Evolutionary conservation across 2,888 invertebrate species (phyloP).

Genomic region (Nomada ferruginata): DNA sequence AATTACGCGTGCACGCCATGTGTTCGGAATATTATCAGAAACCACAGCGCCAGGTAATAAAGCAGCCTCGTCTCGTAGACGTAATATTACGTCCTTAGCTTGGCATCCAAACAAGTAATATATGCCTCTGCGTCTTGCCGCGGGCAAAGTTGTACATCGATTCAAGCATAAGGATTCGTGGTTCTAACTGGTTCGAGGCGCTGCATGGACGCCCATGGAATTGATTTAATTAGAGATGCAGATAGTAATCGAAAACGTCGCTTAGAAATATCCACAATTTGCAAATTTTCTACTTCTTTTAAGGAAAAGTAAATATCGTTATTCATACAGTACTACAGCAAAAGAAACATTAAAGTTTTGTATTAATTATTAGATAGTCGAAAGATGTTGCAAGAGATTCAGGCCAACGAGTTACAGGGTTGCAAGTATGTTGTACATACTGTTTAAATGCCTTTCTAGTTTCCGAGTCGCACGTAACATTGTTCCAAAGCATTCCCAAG

Average conservation of each 20-base stretch:
- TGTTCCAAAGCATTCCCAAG: background rate
- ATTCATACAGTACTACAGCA: too few species aligned
- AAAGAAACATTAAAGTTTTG: too few species aligned
- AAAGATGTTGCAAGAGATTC: too few species aligned
- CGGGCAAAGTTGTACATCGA: conserved; percentile 40
- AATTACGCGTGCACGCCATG: conserved; percentile 42
- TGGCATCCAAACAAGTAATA: conserved; percentile 33
- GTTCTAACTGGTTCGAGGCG: conserved; percentile 47
- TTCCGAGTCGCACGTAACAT: background rate
- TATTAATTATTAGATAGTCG: too few species aligned
- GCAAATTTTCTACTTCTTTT: background rate
- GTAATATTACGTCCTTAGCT: conserved; percentile 54
- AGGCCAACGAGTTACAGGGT: too few species aligned
- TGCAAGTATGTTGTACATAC: too few species aligned
- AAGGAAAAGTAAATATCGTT: too few species aligned
- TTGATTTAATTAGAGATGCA: conserved; percentile 43
- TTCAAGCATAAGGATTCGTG: conserved; percentile 44
- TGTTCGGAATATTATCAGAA: conserved; percentile 51
- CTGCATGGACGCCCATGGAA: conserved; percentile 28
- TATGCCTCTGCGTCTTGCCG: conserved; percentile 1
- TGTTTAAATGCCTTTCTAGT: too few species aligned
- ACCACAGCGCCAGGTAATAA: conserved; percentile 45
- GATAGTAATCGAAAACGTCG: conserved; percentile 12
- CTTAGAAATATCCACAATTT: background rate
- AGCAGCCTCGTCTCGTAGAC: conserved; percentile 40